phyloP scores from a whole-genome alignment of 1,140 invertebrate species.

The Kradibia gibbosae region DNA sequence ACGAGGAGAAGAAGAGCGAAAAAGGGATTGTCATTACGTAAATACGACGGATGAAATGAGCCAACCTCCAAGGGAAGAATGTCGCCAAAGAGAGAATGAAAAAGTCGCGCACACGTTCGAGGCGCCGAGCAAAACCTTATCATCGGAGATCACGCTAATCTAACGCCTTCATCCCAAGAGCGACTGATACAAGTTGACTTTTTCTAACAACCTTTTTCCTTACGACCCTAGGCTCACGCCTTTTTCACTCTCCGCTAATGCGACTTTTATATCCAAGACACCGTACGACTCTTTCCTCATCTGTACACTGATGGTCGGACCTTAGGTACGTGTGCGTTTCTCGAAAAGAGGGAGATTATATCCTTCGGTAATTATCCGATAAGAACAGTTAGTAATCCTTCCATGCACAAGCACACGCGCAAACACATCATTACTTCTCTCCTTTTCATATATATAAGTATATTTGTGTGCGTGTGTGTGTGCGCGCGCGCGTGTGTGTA shows the following conservation, averaged over 20 bases:
- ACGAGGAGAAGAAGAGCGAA: not conserved
- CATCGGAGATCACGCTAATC: constrained; percentile 72
- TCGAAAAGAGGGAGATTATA: constrained; percentile 22
- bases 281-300: not conserved
- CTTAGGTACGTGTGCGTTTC: no score
- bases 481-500: not conserved
- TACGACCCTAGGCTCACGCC: constrained; percentile 28
- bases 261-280: constrained; percentile 37
- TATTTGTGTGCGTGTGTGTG: not conserved
- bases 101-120: constrained; percentile 1
- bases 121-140: constrained; percentile 63
- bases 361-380: constrained; percentile 64
- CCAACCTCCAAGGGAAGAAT: not conserved
- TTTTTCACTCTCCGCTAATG: constrained; percentile 47
- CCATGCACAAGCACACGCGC: not conserved
- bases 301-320: not conserved
- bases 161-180: constrained; percentile 63
- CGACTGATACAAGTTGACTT: constrained; percentile 66
- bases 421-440: not conserved
- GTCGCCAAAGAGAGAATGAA: constrained; percentile 8
- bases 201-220: constrained; percentile 64
- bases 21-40: constrained; percentile 9
- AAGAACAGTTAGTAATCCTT: constrained; percentile 46
- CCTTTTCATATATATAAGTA: not conserved
- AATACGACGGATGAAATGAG: constrained; percentile 4